Percentiles rank a stretch among this genome's conserved stretches.
Evolutionary conservation across 2,888 invertebrate genomes (phyloP).

Genomic region (Drosophila sordidapex): DNA sequence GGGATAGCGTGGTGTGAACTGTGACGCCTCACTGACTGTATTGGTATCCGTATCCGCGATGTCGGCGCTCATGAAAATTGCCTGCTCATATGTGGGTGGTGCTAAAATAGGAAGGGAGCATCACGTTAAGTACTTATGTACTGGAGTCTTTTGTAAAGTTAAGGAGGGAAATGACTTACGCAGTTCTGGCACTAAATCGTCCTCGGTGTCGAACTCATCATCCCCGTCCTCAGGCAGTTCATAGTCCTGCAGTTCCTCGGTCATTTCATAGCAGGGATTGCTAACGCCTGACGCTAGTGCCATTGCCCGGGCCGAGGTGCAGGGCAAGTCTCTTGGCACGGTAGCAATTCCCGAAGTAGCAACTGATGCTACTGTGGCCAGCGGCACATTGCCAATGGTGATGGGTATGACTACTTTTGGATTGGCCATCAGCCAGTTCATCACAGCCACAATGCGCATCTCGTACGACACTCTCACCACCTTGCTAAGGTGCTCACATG

Average conservation of each 20-base stretch:
- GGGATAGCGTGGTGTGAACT: constrained; percentile 83
- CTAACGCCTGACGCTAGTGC: constrained; percentile 42
- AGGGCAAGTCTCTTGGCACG: constrained; percentile 65
- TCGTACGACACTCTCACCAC: constrained; percentile 83
- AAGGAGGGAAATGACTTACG: constrained; percentile 53
- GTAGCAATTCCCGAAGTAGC: constrained; percentile 31
- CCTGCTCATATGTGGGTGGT: constrained; percentile 84
- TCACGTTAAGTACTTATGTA: neutral
- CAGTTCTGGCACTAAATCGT: constrained; percentile 63
- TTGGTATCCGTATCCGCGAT: constrained; percentile 82
- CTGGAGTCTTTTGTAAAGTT: neutral
- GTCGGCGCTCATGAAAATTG: constrained; percentile 82
- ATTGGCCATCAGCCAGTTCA: constrained; percentile 80
- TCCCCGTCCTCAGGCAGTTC: constrained; percentile 69
- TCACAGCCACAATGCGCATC: constrained; percentile 78
- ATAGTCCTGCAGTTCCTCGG: constrained; percentile 65
- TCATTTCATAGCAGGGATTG: constrained; percentile 46
- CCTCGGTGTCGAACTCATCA: constrained; percentile 59
- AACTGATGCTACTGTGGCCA: constrained; percentile 52
- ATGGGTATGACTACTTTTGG: constrained; percentile 81
- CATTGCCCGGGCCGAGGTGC: constrained; percentile 77
- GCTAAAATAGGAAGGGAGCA: constrained; percentile 61
- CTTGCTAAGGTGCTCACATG: constrained; percentile 82
- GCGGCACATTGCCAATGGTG: constrained; percentile 84
- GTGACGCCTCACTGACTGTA: constrained; percentile 68